phyloP scores from a whole-genome alignment of 1,140 invertebrate species.

The Diuraphis noxia region DNA sequence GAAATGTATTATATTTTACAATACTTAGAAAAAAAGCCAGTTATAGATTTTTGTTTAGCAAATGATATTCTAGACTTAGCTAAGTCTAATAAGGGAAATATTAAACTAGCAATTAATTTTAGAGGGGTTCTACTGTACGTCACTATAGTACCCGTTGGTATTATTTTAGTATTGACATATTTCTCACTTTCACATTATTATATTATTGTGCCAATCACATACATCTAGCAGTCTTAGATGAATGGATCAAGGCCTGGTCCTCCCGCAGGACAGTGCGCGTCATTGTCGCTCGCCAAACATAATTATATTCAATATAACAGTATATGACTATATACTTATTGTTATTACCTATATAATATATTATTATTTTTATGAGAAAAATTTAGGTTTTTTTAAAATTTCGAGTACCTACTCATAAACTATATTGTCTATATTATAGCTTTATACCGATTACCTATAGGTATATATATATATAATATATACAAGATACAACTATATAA shows the following conservation, averaged over 20 bases:
- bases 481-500: too few species aligned
- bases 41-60: too few species aligned
- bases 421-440: background rate
- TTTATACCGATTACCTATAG: background rate
- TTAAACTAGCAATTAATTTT: too few species aligned
- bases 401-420: background rate
- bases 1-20: too few species aligned
- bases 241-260: background rate
- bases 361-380: too few species aligned
- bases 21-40: too few species aligned
- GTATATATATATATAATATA: too few species aligned
- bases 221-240: background rate
- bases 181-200: background rate
- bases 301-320: background rate
- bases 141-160: background rate
- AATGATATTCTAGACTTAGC: too few species aligned
- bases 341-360: too few species aligned
- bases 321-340: too few species aligned
- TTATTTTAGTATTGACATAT: background rate
- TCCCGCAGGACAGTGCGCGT: background rate
- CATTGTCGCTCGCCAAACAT: background rate
- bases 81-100: too few species aligned
- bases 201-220: background rate
- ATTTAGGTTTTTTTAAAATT: background rate
- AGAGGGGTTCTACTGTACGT: too few species aligned